A percentile compares a stretch with the other conserved stretches of the same genome.
Conservation (phyloP, 2,797 vertebrate genomes). For the Caiman crocodilus region DNA sequence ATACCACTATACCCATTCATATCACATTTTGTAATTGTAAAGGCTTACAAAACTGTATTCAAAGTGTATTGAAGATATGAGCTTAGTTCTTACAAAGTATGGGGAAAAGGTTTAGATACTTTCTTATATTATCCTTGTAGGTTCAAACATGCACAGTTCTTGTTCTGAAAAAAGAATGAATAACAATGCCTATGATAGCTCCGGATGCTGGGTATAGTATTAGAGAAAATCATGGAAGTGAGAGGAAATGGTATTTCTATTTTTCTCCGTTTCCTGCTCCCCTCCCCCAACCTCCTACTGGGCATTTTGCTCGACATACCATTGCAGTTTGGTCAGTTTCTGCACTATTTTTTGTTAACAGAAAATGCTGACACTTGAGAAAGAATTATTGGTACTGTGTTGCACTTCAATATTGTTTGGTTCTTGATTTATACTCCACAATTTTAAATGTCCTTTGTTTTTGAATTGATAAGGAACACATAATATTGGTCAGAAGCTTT, state of each 20-base stretch:
- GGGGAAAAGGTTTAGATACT: rapidly evolving
- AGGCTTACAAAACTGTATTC: slow-evolving; percentile 1
- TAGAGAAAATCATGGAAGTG: neutral
- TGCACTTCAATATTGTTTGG: neutral
- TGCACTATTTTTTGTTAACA: neutral
- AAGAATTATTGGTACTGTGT: neutral
- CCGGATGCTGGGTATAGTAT: neutral
- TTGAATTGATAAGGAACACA: neutral
- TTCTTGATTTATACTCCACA: neutral
- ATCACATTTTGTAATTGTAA: neutral
- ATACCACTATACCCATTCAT: neutral
- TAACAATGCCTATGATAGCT: neutral
- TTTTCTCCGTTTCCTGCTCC: neutral
- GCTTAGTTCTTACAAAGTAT: neutral
- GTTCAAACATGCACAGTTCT: neutral
- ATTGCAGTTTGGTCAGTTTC: slow-evolving; percentile 4
- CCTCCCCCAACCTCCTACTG: neutral
- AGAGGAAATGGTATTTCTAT: slow-evolving; percentile 27
- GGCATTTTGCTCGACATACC: neutral
- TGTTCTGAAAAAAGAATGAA: neutral
- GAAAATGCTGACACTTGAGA: neutral
- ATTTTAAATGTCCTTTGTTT: neutral
- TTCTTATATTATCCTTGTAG: neutral
- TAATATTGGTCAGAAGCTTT: neutral
- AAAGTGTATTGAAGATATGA: neutral